Evolutionary conservation across 1,140 invertebrate genomes (phyloP).

Genomic region (Trigoniulus corallinus): DNA sequence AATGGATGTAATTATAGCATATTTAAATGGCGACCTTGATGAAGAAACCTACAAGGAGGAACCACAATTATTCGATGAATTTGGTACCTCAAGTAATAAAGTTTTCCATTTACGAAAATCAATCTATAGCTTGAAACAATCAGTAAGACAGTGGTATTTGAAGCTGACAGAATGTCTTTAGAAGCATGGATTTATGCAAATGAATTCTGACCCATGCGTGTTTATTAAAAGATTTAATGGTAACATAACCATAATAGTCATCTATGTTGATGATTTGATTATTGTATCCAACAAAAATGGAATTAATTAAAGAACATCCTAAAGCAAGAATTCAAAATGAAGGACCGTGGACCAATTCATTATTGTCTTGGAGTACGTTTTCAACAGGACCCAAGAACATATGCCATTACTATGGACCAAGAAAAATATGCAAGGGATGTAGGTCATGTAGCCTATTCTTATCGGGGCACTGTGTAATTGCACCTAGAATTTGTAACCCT

Average conservation of each 20-base stretch:
- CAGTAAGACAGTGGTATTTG: constrained; percentile 8
- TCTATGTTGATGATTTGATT: constrained; percentile 8
- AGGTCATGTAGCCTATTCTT: no score
- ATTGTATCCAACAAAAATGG: not conserved
- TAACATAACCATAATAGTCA: not conserved
- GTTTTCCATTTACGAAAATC: not conserved
- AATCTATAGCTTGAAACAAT: constrained; percentile 21
- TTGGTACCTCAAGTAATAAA: not conserved
- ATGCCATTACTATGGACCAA: constrained; percentile 7
- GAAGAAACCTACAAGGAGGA: constrained; percentile 27
- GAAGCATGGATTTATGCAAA: not conserved
- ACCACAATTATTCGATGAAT: constrained; percentile 23
- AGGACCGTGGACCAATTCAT: constrained; percentile 8
- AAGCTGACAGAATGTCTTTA: not conserved
- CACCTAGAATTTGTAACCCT: no score
- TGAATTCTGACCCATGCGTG: constrained; percentile 2
- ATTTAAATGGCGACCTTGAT: constrained; percentile 25
- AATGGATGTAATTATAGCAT: constrained; percentile 24
- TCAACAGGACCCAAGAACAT: not conserved
- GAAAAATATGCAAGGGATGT: constrained; percentile 8
- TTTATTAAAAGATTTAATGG: not conserved
- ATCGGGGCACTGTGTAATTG: no score
- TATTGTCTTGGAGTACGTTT: constrained; percentile 6
- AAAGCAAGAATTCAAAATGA: constrained; percentile 10
- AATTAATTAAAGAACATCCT: not conserved